Base-by-base conservation (phyloP, 2,113 vertebrate genomes). In the Hirundichthys speculiger region DNA sequence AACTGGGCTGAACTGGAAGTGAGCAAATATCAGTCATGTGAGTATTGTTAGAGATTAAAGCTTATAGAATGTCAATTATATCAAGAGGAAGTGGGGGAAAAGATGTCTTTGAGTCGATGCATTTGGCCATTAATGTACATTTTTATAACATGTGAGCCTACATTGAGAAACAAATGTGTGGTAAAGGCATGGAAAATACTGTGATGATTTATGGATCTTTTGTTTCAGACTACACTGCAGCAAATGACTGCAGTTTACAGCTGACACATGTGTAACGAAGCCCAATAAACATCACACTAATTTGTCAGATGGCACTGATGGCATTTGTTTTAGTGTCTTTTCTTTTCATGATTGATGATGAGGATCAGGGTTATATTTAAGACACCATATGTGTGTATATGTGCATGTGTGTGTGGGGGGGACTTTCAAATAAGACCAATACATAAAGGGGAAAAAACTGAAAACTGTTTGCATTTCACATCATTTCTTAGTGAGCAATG, bases 21-120 rank as follows among this genome's bases (percentile, higher is more conserved):
- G 19, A 22, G 4, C 5, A 52, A 58, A 59, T 34, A 39, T 21
- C 2, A 22, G 30, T 19, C 22, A 9, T 15, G 5, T 20, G 18
- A 19, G 30, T 18, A 20, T 13, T 20, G 27, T 20, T 1, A 38
- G 51, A 11, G 19, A 13, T 39, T 4, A 38, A 53, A 55, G 13
- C 38, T 40, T 4, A 15, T 27, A 43, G 38, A 21, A 69, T 27
- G 34, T 60, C n/a, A 41, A 38, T 41, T 50, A 57, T 57, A 38
- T 68, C 48, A 63, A 45, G 25, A 61, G 16, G 14, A 62, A 2
- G 14, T 6, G 5, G 22, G 21, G 60, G 27, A 61, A 57, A 66
- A n/a, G 34, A 38, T 24, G 12, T 34, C 20, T 62, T 70, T 27
- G 42, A 57, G n/a, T 70, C 42, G 42, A 14, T 47, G 25, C 16